Percentiles rank a stretch among this genome's conserved stretches.
Evolutionary conservation across 2,113 vertebrate genomes (phyloP).

Genomic region (Gymnogyps californianus): DNA sequence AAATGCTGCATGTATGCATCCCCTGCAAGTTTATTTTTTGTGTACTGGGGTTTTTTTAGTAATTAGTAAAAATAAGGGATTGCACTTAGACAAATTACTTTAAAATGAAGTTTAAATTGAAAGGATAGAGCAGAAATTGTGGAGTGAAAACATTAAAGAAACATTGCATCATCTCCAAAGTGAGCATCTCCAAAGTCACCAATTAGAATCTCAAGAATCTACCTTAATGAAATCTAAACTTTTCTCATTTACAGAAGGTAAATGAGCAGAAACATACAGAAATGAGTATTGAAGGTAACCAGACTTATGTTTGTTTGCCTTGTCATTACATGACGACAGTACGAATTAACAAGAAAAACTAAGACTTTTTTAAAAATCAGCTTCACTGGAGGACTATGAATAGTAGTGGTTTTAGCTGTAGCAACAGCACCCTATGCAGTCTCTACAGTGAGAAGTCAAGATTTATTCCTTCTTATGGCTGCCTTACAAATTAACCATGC

Average conservation of each 20-base stretch:
- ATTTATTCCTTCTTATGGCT: background rate
- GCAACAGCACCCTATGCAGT: background rate
- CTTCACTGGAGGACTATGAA: background rate
- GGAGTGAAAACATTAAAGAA: background rate
- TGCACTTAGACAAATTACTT: background rate
- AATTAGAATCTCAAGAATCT: background rate
- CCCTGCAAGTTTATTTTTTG: background rate
- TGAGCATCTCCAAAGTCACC: background rate
- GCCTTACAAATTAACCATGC: background rate
- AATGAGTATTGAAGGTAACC: background rate
- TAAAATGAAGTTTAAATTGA: background rate
- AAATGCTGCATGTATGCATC: background rate
- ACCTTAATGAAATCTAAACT: background rate
- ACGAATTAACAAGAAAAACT: background rate
- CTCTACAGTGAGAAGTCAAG: background rate
- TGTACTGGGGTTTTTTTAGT: background rate
- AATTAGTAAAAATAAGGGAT: background rate
- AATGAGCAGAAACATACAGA: background rate
- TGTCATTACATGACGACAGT: background rate
- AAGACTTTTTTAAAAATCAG: background rate
- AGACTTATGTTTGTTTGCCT: background rate
- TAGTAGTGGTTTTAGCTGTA: background rate
- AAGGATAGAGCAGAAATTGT: background rate
- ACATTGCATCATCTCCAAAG: background rate
- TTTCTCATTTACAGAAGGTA: background rate